Evolutionary conservation across 2,888 invertebrate species (phyloP).

Genomic region (Andrena trimmerana): DNA sequence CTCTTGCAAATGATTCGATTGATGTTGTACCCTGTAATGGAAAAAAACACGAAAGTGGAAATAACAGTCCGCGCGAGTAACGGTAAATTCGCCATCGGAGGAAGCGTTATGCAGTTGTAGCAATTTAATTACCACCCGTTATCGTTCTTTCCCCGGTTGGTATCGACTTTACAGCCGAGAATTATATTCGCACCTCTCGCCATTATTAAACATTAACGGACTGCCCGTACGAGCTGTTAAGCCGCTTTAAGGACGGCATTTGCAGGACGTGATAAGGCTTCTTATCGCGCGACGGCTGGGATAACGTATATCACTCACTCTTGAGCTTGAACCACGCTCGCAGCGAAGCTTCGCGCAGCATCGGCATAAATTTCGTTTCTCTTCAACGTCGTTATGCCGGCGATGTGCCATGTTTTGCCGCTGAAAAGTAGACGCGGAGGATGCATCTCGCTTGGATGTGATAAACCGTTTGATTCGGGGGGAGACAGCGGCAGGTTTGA

Average conservation of each 20-base stretch:
- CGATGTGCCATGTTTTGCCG: not conserved
- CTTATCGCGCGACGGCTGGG: constrained; percentile 10
- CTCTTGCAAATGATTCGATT: not conserved
- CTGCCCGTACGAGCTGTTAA: constrained; percentile 43
- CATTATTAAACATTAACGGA: constrained; percentile 59
- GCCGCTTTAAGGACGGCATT: constrained; percentile 51
- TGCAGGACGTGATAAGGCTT: constrained; percentile 46
- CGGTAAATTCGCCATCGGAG: not conserved
- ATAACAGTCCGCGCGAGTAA: not conserved
- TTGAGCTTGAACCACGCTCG: constrained; percentile 7
- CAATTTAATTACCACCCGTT: constrained; percentile 36
- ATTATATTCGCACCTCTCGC: constrained; percentile 47
- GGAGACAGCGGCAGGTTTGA: not conserved
- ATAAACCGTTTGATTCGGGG: not conserved
- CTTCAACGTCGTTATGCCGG: not conserved
- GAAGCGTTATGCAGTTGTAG: not conserved
- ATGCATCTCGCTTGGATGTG: not conserved
- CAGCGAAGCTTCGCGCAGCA: constrained; percentile 17
- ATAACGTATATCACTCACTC: constrained; percentile 26
- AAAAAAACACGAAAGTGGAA: not conserved
- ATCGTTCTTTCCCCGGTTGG: constrained; percentile 18
- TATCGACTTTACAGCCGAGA: constrained; percentile 44
- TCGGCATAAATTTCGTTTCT: constrained; percentile 3
- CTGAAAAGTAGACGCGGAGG: not conserved
- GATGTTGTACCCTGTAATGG: not conserved